These are phyloP conservation scores for Enteromius fasciolatus DNA, from an alignment of 2,797 vertebrate species.

Conservation along the genomic window DNA sequence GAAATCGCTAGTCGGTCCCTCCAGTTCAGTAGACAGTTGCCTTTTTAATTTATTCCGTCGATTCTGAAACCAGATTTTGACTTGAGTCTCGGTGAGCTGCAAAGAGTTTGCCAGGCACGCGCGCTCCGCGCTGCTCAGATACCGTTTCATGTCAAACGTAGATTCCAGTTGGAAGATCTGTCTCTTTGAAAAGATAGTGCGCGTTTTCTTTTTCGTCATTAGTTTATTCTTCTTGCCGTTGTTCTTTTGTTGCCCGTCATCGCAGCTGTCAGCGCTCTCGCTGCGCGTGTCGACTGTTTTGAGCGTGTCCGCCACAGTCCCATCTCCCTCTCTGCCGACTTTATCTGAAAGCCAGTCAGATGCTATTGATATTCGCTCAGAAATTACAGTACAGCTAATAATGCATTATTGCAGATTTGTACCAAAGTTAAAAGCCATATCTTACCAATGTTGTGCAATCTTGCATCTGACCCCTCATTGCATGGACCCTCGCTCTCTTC, in stretches of 20 bases:
- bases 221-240: slow-evolving; percentile 75
- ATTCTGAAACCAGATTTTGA: slow-evolving; percentile 87
- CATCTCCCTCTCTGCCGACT: slow-evolving; percentile 54
- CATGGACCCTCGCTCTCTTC: slow-evolving; percentile 59
- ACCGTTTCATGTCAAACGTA: slow-evolving; percentile 85
- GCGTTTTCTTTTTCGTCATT: slow-evolving; percentile 83
- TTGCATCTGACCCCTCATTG: slow-evolving; percentile 57
- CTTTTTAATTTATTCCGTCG: slow-evolving; percentile 86
- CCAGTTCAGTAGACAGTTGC: slow-evolving; percentile 81
- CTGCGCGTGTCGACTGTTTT: slow-evolving; percentile 64
- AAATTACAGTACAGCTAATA: not conserved
- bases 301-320: slow-evolving; percentile 57
- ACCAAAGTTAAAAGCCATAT: not conserved
- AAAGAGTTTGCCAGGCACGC: slow-evolving; percentile 86
- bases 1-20: slow-evolving; percentile 75
- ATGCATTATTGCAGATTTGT: not conserved
- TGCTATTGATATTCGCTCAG: not conserved
- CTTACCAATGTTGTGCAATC: slow-evolving; percentile 67
- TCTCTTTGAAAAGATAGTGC: slow-evolving; percentile 89
- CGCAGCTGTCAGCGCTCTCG: slow-evolving; percentile 77
- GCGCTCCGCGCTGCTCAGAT: slow-evolving; percentile 88
- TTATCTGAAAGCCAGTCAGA: slow-evolving; percentile 65
- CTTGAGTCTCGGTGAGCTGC: slow-evolving; percentile 83
- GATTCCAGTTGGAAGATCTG: slow-evolving; percentile 86
- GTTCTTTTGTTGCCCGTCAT: slow-evolving; percentile 60